phyloP scores from a whole-genome alignment of 2,888 invertebrate species.

The Rhorus exstirpatorius region DNA sequence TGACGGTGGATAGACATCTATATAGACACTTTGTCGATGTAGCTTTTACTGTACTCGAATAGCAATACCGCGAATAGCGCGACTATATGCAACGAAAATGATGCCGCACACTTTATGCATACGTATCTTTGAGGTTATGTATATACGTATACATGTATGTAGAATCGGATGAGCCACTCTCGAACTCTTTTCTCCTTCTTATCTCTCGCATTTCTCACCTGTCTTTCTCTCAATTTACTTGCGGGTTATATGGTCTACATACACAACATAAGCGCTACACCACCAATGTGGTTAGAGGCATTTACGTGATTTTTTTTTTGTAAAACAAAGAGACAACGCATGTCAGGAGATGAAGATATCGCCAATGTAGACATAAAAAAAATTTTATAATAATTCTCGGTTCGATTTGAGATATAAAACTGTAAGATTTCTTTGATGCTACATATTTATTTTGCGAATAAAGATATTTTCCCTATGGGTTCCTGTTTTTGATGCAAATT shows the following conservation, averaged over 20 bases:
- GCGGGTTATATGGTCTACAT: slow-evolving; percentile 24
- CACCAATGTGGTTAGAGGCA: slow-evolving; percentile 58
- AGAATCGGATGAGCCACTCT: slow-evolving; percentile 27
- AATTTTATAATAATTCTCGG: not conserved
- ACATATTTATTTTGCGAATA: slow-evolving; percentile 6
- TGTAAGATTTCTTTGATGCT: not conserved
- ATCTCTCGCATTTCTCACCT: slow-evolving; percentile 31
- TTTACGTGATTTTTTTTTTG: slow-evolving; percentile 46
- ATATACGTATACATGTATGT: slow-evolving; percentile 14
- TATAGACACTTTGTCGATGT: slow-evolving; percentile 52
- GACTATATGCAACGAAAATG: slow-evolving; percentile 35
- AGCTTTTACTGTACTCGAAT: slow-evolving; percentile 42
- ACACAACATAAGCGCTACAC: slow-evolving; percentile 57
- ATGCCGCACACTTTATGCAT: slow-evolving; percentile 40
- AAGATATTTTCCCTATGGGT: slow-evolving; percentile 2
- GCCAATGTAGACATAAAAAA: not conserved
- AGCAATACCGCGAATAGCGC: too few relatives aligned
- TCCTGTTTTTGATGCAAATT: too few relatives aligned
- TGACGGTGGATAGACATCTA: slow-evolving; percentile 39
- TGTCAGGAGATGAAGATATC: slow-evolving; percentile 12
- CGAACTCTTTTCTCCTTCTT: slow-evolving; percentile 42
- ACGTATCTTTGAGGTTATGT: not conserved
- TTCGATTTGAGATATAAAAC: not conserved
- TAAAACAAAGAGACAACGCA: slow-evolving; percentile 15
- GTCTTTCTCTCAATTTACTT: not conserved